Conservation (phyloP, 2,888 invertebrate genomes). For the Sarcophaga rosellei region DNA sequence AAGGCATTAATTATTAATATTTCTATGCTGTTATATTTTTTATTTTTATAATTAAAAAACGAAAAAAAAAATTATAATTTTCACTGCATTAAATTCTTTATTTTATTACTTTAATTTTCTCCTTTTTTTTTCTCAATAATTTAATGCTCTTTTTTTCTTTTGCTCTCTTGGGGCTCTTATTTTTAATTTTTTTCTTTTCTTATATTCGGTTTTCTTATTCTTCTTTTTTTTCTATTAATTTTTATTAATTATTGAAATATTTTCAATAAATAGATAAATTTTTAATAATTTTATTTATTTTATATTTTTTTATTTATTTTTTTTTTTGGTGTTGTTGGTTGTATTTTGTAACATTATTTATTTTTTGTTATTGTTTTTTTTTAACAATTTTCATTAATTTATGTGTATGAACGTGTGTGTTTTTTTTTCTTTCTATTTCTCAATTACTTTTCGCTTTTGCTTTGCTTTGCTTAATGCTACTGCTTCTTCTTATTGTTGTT, state of each 20-base stretch:
- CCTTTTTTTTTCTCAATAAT: neutral
- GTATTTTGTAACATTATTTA: conserved; percentile 7
- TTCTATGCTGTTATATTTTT: neutral
- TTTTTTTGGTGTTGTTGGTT: conserved; percentile 6
- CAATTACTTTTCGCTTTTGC: conserved; percentile 38
- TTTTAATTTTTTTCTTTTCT: conserved; percentile 4
- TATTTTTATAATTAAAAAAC: neutral
- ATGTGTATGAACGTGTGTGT: too few relatives aligned
- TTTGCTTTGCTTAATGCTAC: conserved; percentile 8
- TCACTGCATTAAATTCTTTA: neutral
- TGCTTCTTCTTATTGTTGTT: conserved; percentile 17
- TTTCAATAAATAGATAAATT: neutral
- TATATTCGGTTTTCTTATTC: conserved; percentile 10
- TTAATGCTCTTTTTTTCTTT: neutral
- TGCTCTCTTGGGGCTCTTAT: neutral
- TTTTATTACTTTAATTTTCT: neutral
- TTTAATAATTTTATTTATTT: conserved; percentile 21
- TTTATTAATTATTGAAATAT: conserved; percentile 26
- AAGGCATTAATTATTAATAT: neutral
- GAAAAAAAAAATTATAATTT: neutral
- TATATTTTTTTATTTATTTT: conserved; percentile 28
- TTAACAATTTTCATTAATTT: conserved; percentile 15
- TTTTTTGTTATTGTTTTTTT: conserved; percentile 14
- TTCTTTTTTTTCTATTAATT: conserved; percentile 12
- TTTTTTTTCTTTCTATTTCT: conserved; percentile 44